Conservation (phyloP, 2,113 vertebrate species). For the Cyanistes caeruleus region DNA sequence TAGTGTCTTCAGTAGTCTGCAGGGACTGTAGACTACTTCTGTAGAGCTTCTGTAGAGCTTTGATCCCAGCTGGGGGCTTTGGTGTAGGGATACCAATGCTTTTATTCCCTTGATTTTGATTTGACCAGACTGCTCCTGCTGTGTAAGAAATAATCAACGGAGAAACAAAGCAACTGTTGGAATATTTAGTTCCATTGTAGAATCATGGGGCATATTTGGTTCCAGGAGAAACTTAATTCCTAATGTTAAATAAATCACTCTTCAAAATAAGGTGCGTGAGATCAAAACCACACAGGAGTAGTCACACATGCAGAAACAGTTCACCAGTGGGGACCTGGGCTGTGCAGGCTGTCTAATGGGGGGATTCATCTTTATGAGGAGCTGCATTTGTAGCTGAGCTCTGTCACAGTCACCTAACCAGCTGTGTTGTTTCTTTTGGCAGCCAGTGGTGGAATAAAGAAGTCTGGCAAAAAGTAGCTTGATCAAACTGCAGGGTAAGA, state of each 20-base stretch:
- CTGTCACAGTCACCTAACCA: not conserved
- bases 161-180: not conserved
- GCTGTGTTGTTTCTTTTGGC: conserved; percentile 50
- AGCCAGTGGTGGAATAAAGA: conserved; percentile 93
- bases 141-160: not conserved
- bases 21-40: not conserved
- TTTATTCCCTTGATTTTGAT: not conserved
- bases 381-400: not conserved
- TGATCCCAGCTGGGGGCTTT: not conserved
- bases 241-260: not conserved
- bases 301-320: not conserved
- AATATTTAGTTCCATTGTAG: not conserved
- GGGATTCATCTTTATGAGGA: not conserved
- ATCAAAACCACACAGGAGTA: not conserved
- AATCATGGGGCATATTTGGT: not conserved
- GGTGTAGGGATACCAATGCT: not conserved
- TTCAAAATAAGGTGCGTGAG: not conserved
- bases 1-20: not conserved
- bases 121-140: not conserved
- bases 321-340: not conserved
- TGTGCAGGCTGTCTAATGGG: not conserved
- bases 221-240: not conserved
- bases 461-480: conserved; percentile 92
- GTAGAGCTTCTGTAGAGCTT: not conserved
- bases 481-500: not conserved